Evolutionary conservation across 1,140 invertebrate species (phyloP).

Genomic region (Heliconius nattereri): DNA sequence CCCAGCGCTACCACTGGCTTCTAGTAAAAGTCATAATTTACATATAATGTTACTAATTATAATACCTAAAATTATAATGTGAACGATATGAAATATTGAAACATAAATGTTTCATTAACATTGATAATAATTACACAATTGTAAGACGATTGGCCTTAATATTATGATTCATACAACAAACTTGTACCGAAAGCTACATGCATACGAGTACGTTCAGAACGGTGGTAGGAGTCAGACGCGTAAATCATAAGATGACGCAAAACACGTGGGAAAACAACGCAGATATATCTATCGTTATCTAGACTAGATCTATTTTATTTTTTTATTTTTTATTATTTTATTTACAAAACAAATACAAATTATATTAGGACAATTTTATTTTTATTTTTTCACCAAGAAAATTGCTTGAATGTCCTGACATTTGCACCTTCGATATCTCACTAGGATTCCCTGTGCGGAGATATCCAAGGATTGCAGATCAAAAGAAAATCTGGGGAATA

Average conservation of each 20-base stretch:
- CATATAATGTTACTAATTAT: too few relatives aligned
- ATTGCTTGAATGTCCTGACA: too few relatives aligned
- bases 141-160: background rate
- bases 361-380: too few relatives aligned
- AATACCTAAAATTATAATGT: too few relatives aligned
- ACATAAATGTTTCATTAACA: background rate
- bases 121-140: background rate
- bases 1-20: too few relatives aligned
- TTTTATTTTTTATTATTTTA: too few relatives aligned
- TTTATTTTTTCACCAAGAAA: too few relatives aligned
- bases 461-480: background rate
- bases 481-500: background rate
- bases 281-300: background rate
- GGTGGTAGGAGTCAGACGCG: background rate
- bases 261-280: constrained; percentile 11
- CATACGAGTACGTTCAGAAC: background rate
- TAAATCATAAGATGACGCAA: constrained; percentile 21
- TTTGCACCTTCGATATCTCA: too few relatives aligned
- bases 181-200: background rate
- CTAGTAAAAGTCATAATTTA: too few relatives aligned
- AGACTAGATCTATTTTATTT: background rate
- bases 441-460: too few relatives aligned
- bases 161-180: constrained; percentile 1
- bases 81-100: too few relatives aligned
- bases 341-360: too few relatives aligned